phyloP scores from a whole-genome alignment of 2,113 vertebrate genomes.

The human region GRCh38 chr15:48563501-48564000 shows the following conservation, averaged over 20 bases:
- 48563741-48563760: neutral
- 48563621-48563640: neutral
- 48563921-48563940: neutral
- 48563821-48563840: neutral
- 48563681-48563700: neutral
- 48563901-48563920: neutral
- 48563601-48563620: neutral
- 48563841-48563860: neutral
- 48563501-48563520: neutral
- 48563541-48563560: neutral
- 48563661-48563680: neutral
- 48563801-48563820: neutral
- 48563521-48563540: neutral
- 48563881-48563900: neutral
- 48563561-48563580: neutral
- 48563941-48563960: slow-evolving; percentile 1
- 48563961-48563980: neutral
- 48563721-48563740: neutral
- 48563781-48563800: neutral
- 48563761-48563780: neutral
- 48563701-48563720: neutral
- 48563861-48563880: neutral
- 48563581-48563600: neutral
- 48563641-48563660: rapidly evolving
- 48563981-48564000: neutral